Evolutionary conservation across 2,888 invertebrate species (phyloP).

Genomic region (Slavum lentiscoides): DNA sequence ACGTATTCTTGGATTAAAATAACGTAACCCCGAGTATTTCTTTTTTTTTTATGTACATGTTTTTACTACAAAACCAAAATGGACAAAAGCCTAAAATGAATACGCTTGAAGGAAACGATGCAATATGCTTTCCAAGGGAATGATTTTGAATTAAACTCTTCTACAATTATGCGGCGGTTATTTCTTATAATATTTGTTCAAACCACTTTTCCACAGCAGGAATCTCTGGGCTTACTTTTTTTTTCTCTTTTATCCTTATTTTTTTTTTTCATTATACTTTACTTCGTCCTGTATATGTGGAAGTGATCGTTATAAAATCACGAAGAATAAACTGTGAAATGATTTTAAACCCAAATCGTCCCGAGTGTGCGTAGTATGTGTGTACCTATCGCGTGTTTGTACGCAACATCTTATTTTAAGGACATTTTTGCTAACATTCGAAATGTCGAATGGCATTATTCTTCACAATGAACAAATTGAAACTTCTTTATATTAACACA

Average conservation of each 20-base stretch:
- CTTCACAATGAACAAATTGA: too few species aligned
- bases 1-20: conserved; percentile 10
- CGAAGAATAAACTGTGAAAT: not conserved
- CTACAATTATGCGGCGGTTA: conserved; percentile 30
- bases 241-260: conserved; percentile 17
- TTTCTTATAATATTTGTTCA: conserved; percentile 34
- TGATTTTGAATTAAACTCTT: conserved; percentile 53
- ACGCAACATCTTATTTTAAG: too few species aligned
- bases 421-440: not conserved
- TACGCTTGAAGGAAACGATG: conserved; percentile 27
- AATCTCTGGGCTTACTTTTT: conserved; percentile 9
- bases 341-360: not conserved
- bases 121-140: conserved; percentile 48
- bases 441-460: not conserved
- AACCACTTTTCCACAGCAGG: conserved; percentile 43
- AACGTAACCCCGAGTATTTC: not conserved
- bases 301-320: conserved; percentile 14
- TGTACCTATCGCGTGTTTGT: too few species aligned
- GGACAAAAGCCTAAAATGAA: conserved; percentile 36
- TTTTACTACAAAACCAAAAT: conserved; percentile 26
- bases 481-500: too few species aligned
- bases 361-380: not conserved
- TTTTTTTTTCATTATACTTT: not conserved
- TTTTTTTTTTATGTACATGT: conserved; percentile 4
- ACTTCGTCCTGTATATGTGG: not conserved